These are phyloP conservation scores for Hemicrepidius hirtus DNA, from an alignment of 2,888 invertebrate species.

Conservation along the genomic window DNA sequence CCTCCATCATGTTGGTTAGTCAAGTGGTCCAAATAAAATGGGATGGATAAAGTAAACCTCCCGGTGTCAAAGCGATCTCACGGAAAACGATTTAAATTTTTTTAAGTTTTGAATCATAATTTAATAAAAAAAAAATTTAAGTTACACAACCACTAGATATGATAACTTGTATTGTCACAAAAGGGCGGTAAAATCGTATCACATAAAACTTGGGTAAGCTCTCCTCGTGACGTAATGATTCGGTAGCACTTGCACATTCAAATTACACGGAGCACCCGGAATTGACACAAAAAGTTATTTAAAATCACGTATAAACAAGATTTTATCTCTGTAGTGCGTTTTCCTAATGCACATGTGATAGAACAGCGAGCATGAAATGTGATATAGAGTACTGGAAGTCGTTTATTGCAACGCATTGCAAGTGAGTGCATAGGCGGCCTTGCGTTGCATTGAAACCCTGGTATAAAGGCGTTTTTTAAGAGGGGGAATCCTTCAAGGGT, in stretches of 20 bases:
- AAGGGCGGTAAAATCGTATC: neutral
- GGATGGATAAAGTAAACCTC: slow-evolving; percentile 3
- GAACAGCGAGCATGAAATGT: slow-evolving; percentile 53
- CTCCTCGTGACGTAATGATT: neutral
- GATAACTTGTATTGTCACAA: neutral
- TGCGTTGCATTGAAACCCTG: slow-evolving; percentile 69
- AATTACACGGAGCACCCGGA: slow-evolving; percentile 4
- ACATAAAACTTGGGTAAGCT: neutral
- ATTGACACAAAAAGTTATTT: slow-evolving; percentile 3
- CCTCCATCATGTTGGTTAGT: slow-evolving; percentile 38
- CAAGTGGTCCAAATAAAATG: slow-evolving; percentile 9
- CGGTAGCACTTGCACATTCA: slow-evolving; percentile 7
- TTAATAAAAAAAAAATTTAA: too few species aligned
- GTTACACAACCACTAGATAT: neutral
- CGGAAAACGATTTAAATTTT: neutral
- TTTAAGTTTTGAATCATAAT: neutral
- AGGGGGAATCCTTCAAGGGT: slow-evolving; percentile 69
- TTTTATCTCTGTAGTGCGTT: slow-evolving; percentile 31
- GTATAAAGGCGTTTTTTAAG: slow-evolving; percentile 68
- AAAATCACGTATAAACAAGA: slow-evolving; percentile 13
- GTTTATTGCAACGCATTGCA: slow-evolving; percentile 63
- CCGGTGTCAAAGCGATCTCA: slow-evolving; percentile 1
- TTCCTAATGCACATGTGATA: slow-evolving; percentile 47
- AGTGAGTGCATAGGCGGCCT: slow-evolving; percentile 68
- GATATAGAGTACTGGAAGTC: slow-evolving; percentile 56